Percentiles rank a stretch among this genome's conserved stretches.
These are phyloP conservation scores for Hydra vulgaris DNA, from an alignment of 30 jellyfish, hydroid and myxozoan species.

Conservation along the genomic window DNA sequence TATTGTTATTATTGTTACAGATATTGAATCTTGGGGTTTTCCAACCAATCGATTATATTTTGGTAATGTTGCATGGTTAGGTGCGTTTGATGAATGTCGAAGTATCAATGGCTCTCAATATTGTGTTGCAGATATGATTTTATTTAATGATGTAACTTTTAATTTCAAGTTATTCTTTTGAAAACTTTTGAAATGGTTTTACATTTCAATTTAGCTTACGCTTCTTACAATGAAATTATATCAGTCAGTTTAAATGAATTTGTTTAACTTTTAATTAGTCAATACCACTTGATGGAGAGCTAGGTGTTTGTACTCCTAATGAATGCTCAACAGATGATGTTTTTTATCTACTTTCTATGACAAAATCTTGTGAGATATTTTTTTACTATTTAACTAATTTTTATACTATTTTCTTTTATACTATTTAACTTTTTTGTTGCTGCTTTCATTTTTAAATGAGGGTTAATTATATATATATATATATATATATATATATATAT, in stretches of 20 bases:
- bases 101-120: background rate
- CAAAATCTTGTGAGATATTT: background rate
- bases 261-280: background rate
- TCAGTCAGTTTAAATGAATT: background rate
- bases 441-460: no score
- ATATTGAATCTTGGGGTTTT: background rate
- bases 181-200: no score
- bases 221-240: no score
- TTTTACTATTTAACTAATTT: no score
- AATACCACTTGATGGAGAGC: slow-evolving; percentile 25
- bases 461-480: no score
- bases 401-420: no score
- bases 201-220: no score
- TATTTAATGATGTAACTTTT: background rate
- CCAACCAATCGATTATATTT: slow-evolving; percentile 2
- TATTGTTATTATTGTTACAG: no score
- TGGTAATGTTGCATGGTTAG: background rate
- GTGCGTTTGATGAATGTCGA: background rate
- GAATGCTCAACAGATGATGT: slow-evolving; percentile 32
- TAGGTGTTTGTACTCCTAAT: slow-evolving; percentile 51
- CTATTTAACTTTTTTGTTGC: no score
- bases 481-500: no score
- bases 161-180: no score
- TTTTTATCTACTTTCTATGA: background rate
- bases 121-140: background rate